phyloP scores from a whole-genome alignment of 1,140 invertebrate species.

The Drosophila watanabei region DNA sequence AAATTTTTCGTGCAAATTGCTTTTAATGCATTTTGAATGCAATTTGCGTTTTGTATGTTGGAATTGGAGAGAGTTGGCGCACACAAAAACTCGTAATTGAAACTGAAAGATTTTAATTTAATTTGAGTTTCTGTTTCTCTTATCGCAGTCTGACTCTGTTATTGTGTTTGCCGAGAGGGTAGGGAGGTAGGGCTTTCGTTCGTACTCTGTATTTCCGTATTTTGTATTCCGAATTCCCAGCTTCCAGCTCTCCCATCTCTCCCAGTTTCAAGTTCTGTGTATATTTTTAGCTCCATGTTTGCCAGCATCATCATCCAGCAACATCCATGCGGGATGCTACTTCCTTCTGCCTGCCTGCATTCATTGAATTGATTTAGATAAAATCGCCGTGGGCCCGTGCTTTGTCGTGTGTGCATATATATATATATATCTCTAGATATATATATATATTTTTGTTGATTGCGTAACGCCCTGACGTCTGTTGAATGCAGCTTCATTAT shows the following conservation, averaged over 20 bases:
- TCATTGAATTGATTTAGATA: constrained; percentile 83
- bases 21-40: constrained; percentile 84
- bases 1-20: constrained; percentile 83
- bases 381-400: constrained; percentile 49
- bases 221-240: constrained; percentile 19
- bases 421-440: neutral
- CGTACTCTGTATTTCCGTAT: constrained; percentile 7
- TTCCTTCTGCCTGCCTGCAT: constrained; percentile 42
- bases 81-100: constrained; percentile 83
- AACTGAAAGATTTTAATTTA: constrained; percentile 84
- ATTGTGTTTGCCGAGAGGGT: constrained; percentile 46
- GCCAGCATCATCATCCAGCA: constrained; percentile 34
- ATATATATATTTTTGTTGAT: constrained; percentile 67
- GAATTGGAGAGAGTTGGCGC: constrained; percentile 77
- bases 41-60: constrained; percentile 83
- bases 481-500: constrained; percentile 63
- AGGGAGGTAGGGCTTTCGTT: neutral
- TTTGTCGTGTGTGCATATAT: constrained; percentile 16
- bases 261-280: constrained; percentile 31
- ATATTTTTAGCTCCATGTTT: constrained; percentile 55
- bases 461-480: constrained; percentile 57
- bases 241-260: constrained; percentile 10
- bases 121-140: constrained; percentile 83
- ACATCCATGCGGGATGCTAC: constrained; percentile 49
- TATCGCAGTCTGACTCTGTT: constrained; percentile 66